Conservation (phyloP, 2,113 vertebrate genomes). For the Loxodonta africana region DNA sequence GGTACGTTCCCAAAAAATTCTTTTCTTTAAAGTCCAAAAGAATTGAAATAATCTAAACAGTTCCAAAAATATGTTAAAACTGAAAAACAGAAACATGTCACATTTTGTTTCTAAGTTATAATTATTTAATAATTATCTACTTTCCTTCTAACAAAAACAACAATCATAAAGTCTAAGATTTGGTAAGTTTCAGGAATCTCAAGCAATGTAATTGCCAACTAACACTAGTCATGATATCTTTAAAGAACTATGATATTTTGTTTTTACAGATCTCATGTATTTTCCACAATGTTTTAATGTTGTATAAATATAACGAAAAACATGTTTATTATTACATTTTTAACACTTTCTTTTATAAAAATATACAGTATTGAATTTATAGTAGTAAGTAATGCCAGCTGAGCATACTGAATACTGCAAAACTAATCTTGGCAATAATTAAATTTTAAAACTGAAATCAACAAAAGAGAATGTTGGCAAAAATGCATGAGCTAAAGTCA, state of each 20-base stretch:
- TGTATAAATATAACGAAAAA: slow-evolving; percentile 4
- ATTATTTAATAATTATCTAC: not conserved
- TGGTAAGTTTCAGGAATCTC: not conserved
- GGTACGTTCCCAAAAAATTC: not conserved
- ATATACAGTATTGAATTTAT: not conserved
- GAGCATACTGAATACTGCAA: slow-evolving; percentile 57
- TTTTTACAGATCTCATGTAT: not conserved
- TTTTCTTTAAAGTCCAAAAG: not conserved
- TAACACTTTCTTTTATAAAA: not conserved
- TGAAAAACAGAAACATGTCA: not conserved
- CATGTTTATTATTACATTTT: not conserved
- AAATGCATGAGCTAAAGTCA: not conserved
- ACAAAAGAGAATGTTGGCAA: slow-evolving; percentile 64
- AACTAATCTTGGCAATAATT: slow-evolving; percentile 44
- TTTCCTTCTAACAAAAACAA: not conserved
- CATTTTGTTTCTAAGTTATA: not conserved
- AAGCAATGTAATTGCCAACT: not conserved
- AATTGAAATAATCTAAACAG: not conserved
- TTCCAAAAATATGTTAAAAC: not conserved
- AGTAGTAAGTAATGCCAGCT: slow-evolving; percentile 21
- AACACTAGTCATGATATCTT: slow-evolving; percentile 11
- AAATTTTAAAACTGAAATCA: slow-evolving; percentile 41
- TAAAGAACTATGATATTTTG: not conserved
- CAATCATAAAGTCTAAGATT: not conserved
- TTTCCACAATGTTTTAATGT: not conserved